Base-by-base conservation (phyloP, 2,888 invertebrate species). In the Ischnus inquisitorius region DNA sequence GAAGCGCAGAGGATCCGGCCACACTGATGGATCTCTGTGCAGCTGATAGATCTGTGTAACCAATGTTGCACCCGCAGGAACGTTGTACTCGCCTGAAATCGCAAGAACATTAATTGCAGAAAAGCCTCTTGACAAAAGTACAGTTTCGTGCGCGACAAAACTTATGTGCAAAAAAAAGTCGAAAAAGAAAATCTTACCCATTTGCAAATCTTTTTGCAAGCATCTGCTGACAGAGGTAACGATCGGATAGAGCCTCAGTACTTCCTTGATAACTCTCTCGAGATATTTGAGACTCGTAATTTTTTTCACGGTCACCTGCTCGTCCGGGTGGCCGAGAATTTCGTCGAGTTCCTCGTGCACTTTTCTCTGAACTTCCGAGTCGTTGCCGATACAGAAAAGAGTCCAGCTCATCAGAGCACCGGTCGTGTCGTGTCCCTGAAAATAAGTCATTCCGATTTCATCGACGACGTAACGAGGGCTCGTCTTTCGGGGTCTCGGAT, bases 201-300 rank as follows among this genome's bases (percentile, higher is more conserved):
- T 89, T 81, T 91, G 83, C 4, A 94, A 88, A 86, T 95, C 95
- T 83, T 94, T 93, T 0, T 90, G 89, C 2, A 95, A 84, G 19
- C 87, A 87, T 72, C 95, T 93, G 25, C 94, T 94, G 81, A 95
- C 94, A 51, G 93, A 89, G 1, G 95, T 95, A 16, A 94, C 95
- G 12, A 95, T 94, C 0, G 95, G 95, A 91, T 95, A 95, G 10
- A 95, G 87, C 71, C 95, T 93, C n/a, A 95, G 88, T 0, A 94
- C 93, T 91, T 95, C 95, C 87, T 95, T 95, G 48, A 95, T 94
- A 0, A 95, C 94, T 60, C 95, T 94, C 87, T 95, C 95, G 80
- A 95, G 90, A 90, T 95, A 95, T 25, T 94, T 94, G 90, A 95
- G 93, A 51, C 92, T 88, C 57, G 92, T 89, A 16, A 94, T 78